Evolutionary conservation across 2,113 vertebrate genomes (phyloP).

Genomic region (Xyliphius kryptos): DNA sequence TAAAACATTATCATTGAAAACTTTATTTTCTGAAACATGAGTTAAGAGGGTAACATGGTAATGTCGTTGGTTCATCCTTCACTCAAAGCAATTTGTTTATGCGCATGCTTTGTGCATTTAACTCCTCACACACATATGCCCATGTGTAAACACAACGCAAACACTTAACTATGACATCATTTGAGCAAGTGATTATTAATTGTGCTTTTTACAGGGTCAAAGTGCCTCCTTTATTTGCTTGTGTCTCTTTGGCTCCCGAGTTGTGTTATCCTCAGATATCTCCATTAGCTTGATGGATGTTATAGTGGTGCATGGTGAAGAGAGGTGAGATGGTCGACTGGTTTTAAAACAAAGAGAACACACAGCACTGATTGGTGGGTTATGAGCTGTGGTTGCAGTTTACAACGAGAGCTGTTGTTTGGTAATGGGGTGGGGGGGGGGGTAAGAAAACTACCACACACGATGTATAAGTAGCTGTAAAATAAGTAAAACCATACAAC

Average conservation of each 20-base stretch:
- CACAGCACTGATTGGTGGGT: conserved; percentile 53
- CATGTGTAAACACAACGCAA: conserved; percentile 70
- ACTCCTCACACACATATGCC: conserved; percentile 42
- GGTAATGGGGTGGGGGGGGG: conserved; percentile 24
- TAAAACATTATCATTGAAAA: too few relatives aligned
- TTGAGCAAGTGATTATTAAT: conserved; percentile 61
- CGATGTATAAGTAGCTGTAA: conserved; percentile 25
- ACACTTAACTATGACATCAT: conserved; percentile 77
- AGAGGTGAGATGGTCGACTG: conserved; percentile 45
- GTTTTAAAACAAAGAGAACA: conserved; percentile 59
- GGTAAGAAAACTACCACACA: conserved; percentile 45
- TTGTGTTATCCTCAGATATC: conserved; percentile 37
- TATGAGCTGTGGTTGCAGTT: conserved; percentile 54
- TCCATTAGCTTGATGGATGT: conserved; percentile 59
- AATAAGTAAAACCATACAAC: conserved; percentile 39
- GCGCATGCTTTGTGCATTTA: conserved; percentile 2
- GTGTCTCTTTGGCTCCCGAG: conserved; percentile 13
- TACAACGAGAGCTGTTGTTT: conserved; percentile 55
- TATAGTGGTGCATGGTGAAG: conserved; percentile 16
- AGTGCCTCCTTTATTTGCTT: conserved; percentile 46
- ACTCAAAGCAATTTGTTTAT: conserved; percentile 1
- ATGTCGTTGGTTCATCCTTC: too few relatives aligned
- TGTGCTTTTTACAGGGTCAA: conserved; percentile 59
- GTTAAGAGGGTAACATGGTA: too few relatives aligned
- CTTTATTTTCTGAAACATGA: too few relatives aligned